A percentile compares a stretch with the other conserved stretches of the same genome.
These are phyloP conservation scores for Buteo buteo DNA, from an alignment of 2,113 vertebrate species.

Conservation along the genomic window DNA sequence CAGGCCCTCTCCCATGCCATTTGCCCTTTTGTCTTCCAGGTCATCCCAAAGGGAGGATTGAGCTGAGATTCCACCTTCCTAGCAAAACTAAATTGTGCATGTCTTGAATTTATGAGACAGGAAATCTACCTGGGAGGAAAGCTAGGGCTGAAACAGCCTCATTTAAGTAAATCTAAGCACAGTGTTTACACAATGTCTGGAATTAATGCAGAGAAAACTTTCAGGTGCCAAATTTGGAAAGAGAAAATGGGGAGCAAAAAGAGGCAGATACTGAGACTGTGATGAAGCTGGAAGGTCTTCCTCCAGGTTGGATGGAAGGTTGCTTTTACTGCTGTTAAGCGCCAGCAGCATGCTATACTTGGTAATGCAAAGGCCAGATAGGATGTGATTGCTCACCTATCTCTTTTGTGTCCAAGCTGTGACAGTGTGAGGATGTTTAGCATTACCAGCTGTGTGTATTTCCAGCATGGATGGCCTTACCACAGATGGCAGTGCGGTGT, in stretches of 20 bases:
- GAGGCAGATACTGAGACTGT: background rate
- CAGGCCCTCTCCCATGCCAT: background rate
- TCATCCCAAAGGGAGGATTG: background rate
- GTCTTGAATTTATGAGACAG: constrained; percentile 43
- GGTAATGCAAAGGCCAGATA: background rate
- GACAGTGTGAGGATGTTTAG: background rate
- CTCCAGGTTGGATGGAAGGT: background rate
- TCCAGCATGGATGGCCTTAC: background rate
- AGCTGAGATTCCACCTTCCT: background rate
- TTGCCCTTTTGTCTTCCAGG: constrained; percentile 38
- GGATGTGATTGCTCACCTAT: background rate
- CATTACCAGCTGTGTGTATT: background rate
- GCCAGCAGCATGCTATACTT: background rate
- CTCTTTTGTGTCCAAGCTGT: background rate
- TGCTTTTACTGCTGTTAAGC: background rate
- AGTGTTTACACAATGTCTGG: constrained; percentile 77
- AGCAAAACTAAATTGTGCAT: constrained; percentile 12
- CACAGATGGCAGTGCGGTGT: background rate
- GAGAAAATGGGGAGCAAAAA: constrained; percentile 57
- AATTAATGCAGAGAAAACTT: constrained; percentile 80
- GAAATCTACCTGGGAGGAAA: constrained; percentile 53
- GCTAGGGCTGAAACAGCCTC: constrained; percentile 42
- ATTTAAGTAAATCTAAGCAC: constrained; percentile 59
- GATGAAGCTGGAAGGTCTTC: constrained; percentile 42
- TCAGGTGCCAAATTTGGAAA: constrained; percentile 55